Evolutionary conservation across 2,888 invertebrate species (phyloP).

Genomic region (Erebia epiphron): DNA sequence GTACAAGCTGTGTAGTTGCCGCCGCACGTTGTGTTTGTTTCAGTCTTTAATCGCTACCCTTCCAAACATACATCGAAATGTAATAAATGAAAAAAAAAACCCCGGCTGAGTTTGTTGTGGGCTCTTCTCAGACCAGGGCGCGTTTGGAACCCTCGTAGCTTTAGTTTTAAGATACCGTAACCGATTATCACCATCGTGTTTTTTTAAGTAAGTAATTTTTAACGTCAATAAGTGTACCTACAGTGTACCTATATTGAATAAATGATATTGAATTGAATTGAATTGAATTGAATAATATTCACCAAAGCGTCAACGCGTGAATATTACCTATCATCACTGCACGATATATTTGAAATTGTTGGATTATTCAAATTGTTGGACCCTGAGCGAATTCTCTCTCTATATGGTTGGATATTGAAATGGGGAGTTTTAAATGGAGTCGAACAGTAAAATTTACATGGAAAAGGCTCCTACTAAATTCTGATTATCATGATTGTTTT

Average conservation of each 20-base stretch:
- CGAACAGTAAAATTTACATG: neutral
- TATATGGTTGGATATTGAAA: conserved; percentile 7
- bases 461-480: neutral
- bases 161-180: no score
- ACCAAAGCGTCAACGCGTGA: neutral
- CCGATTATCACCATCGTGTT: no score
- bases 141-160: no score
- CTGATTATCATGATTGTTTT: neutral
- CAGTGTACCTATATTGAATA: no score
- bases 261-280: no score
- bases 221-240: no score
- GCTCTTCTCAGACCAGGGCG: no score
- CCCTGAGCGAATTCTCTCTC: neutral
- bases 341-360: neutral
- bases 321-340: conserved; percentile 13
- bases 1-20: no score
- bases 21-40: neutral
- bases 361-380: conserved; percentile 6
- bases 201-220: no score
- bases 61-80: neutral
- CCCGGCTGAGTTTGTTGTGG: no score
- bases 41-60: neutral
- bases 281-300: no score
- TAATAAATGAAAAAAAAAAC: no score
- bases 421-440: neutral